These are phyloP conservation scores for Montipora cactus DNA, from an alignment of 64 coral and sea anemone genomes.

Conservation along the genomic window DNA sequence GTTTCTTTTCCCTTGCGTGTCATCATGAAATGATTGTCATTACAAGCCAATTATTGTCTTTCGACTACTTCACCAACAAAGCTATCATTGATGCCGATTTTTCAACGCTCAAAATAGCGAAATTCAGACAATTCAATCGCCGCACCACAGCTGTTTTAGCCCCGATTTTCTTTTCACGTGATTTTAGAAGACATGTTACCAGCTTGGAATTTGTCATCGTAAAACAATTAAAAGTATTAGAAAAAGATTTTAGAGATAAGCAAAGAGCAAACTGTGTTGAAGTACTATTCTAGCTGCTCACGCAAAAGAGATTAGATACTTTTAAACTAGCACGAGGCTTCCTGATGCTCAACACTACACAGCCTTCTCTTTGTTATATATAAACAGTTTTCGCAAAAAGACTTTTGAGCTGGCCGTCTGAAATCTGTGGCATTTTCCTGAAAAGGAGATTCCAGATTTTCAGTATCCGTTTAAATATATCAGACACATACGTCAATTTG, in stretches of 20 bases:
- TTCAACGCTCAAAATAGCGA: not conserved
- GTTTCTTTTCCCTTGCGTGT: constrained; percentile 7
- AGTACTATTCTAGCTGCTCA: not conserved
- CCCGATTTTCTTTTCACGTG: constrained; percentile 23
- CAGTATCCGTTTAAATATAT: not conserved
- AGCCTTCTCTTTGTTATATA: not conserved
- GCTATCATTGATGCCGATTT: not conserved
- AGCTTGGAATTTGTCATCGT: not conserved
- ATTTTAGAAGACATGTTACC: not conserved
- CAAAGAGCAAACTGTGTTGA: not conserved
- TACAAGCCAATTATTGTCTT: constrained; percentile 19
- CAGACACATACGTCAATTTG: not conserved
- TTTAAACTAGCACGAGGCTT: not conserved
- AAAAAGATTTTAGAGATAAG: constrained; percentile 26
- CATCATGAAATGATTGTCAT: constrained; percentile 15
- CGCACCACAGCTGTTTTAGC: not conserved
- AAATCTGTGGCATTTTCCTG: not conserved
- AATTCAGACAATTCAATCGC: not conserved
- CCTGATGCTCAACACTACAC: not conserved
- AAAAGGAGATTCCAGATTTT: not conserved
- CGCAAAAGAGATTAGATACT: not conserved
- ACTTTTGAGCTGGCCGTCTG: not conserved
- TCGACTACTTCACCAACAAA: not conserved
- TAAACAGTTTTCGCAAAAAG: not conserved
- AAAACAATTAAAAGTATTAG: constrained; percentile 20